Evolutionary conservation across 2,888 invertebrate genomes (phyloP).

Genomic region (Pollenia amentaria): DNA sequence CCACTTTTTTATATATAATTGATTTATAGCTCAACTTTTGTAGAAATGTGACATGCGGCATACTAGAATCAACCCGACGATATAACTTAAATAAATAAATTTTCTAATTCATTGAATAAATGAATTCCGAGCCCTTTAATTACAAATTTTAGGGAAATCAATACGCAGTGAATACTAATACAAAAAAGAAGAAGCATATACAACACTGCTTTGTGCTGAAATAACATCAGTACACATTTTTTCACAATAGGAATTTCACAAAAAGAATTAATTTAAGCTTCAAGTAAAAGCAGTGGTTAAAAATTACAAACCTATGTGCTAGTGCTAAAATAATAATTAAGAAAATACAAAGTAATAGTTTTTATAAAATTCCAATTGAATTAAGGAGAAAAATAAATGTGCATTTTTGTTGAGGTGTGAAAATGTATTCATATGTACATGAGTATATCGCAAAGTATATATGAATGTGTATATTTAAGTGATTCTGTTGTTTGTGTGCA

Average conservation of each 20-base stretch:
- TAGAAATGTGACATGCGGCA: no score
- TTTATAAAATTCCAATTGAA: not conserved
- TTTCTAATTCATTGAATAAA: no score
- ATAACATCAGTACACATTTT: conserved; percentile 57
- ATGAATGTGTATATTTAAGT: not conserved
- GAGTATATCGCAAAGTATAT: not conserved
- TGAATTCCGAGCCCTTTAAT: no score
- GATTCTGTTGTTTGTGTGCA: conserved; percentile 8
- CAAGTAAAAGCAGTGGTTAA: not conserved
- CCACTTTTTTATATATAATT: no score
- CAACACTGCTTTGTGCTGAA: conserved; percentile 19
- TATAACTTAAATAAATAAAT: no score
- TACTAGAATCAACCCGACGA: no score
- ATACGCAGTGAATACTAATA: no score
- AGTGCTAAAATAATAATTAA: not conserved
- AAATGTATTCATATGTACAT: not conserved
- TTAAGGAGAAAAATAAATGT: not conserved
- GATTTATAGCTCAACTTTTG: no score
- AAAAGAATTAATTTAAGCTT: not conserved
- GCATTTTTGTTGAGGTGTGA: not conserved
- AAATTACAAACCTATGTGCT: not conserved
- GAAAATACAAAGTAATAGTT: not conserved
- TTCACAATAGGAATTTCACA: conserved; percentile 51
- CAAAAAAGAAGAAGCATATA: no score
- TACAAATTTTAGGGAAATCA: no score